phyloP scores from a whole-genome alignment of 2,888 invertebrate genomes.

The Malacosoma neustria region DNA sequence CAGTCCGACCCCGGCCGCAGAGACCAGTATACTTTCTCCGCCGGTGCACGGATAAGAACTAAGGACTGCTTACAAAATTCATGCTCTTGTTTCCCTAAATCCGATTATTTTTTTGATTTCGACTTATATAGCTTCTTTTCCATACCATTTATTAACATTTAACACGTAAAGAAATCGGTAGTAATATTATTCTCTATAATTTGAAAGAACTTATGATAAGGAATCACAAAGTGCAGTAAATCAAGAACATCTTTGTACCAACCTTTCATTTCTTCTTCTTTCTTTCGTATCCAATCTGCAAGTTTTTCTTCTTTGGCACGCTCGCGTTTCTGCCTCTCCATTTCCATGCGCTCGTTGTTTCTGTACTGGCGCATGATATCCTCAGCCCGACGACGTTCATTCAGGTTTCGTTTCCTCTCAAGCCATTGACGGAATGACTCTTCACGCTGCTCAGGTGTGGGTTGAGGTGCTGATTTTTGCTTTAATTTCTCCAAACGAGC shows the following conservation, averaged over 20 bases:
- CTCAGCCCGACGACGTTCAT: conserved; percentile 49
- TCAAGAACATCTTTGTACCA: conserved; percentile 9
- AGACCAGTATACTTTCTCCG: too few species aligned
- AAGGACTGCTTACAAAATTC: too few species aligned
- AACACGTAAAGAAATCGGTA: too few species aligned
- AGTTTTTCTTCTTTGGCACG: conserved; percentile 61
- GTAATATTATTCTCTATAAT: too few species aligned
- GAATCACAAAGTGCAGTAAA: too few species aligned
- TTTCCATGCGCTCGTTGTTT: conserved; percentile 42
- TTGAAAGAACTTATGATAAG: too few species aligned
- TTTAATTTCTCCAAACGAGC: conserved; percentile 40
- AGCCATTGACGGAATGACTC: conserved; percentile 72
- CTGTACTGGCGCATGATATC: conserved; percentile 50
- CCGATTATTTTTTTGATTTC: too few species aligned
- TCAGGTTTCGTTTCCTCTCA: conserved; percentile 56
- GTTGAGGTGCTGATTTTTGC: conserved; percentile 24
- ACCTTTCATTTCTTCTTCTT: conserved; percentile 76
- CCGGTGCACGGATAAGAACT: too few species aligned
- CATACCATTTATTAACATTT: too few species aligned
- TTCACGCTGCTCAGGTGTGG: conserved; percentile 57
- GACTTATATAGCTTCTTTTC: too few species aligned
- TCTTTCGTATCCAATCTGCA: conserved; percentile 73
- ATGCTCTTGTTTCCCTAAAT: too few species aligned
- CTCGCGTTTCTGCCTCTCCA: conserved; percentile 46
- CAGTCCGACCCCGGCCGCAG: too few species aligned